Evolutionary conservation across 2,888 invertebrate genomes (phyloP).

Genomic region (Anagyrus pseudococci): DNA sequence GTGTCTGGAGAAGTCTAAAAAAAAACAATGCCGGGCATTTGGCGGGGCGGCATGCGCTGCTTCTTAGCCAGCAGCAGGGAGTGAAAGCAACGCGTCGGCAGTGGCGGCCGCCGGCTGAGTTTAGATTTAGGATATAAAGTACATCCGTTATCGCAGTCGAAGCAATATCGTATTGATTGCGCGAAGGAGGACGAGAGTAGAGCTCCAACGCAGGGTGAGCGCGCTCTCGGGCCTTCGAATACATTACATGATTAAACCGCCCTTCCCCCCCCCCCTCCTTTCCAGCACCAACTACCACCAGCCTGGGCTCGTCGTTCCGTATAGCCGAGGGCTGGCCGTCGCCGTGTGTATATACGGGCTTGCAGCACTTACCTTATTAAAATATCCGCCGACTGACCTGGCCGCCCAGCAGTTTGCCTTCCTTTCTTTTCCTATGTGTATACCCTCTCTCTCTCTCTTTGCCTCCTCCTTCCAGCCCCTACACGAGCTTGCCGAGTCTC

Average conservation of each 20-base stretch:
- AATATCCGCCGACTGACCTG: slow-evolving; percentile 56
- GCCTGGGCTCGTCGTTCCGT: too few relatives aligned
- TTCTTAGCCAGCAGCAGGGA: too few relatives aligned
- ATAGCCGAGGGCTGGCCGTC: too few relatives aligned
- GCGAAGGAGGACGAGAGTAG: slow-evolving; percentile 40
- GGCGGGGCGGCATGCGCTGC: slow-evolving; percentile 14
- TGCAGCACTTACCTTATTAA: slow-evolving; percentile 63
- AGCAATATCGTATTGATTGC: slow-evolving; percentile 60
- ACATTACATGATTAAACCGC: slow-evolving; percentile 63
- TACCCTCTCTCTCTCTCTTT: slow-evolving; percentile 21
- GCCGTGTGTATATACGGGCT: too few relatives aligned
- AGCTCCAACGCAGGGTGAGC: slow-evolving; percentile 34
- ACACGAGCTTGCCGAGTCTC: too few relatives aligned
- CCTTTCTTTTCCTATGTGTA: not conserved
- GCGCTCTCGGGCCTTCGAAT: slow-evolving; percentile 53
- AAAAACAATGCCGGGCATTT: too few relatives aligned
- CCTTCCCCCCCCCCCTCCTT: slow-evolving; percentile 52
- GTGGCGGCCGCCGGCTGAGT: too few relatives aligned
- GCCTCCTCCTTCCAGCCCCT: too few relatives aligned
- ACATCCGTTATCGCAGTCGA: slow-evolving; percentile 54
- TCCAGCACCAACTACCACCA: slow-evolving; percentile 40
- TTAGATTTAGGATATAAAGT: slow-evolving; percentile 52
- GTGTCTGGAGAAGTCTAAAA: too few relatives aligned
- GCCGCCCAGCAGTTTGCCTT: slow-evolving; percentile 10
- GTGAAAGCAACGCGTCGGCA: too few relatives aligned